Percentiles rank a stretch among this genome's conserved stretches.
Conservation (phyloP, 1,140 invertebrate species). For the Ips typographus region DNA sequence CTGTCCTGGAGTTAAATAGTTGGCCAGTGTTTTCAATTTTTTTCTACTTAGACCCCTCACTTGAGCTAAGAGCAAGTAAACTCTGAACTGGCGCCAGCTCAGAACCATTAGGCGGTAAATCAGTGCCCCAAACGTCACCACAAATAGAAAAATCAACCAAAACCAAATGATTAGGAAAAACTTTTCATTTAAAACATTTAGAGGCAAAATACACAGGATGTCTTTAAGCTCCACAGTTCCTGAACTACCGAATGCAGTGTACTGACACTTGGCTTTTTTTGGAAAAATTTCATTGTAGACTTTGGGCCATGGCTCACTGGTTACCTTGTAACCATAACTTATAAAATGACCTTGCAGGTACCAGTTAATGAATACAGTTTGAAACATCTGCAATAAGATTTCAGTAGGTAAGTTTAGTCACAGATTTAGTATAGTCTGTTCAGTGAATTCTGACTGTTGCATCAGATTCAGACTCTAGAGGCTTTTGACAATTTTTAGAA, state of each 20-base stretch:
- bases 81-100: conserved; percentile 54
- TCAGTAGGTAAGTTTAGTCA: no score
- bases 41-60: conserved; percentile 54
- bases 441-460: no score
- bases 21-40: conserved; percentile 57
- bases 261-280: conserved; percentile 78
- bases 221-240: conserved; percentile 64
- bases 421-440: no score
- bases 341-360: conserved; percentile 75
- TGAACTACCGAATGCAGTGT: conserved; percentile 64
- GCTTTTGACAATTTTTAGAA: no score
- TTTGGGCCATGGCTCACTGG: conserved; percentile 51
- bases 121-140: conserved; percentile 63
- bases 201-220: conserved; percentile 69
- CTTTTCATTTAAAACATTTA: conserved; percentile 81
- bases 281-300: conserved; percentile 69
- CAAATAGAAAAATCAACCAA: conserved; percentile 72
- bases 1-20: conserved; percentile 62
- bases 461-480: no score
- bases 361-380: conserved; percentile 67
- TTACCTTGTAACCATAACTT: conserved; percentile 66
- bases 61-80: conserved; percentile 59
- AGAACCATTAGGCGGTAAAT: conserved; percentile 61
- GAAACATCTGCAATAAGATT: conserved; percentile 55
- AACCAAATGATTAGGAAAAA: conserved; percentile 79